Evolutionary conservation across 2,797 vertebrate species (phyloP).

Genomic region (Sphenodon punctatus): DNA sequence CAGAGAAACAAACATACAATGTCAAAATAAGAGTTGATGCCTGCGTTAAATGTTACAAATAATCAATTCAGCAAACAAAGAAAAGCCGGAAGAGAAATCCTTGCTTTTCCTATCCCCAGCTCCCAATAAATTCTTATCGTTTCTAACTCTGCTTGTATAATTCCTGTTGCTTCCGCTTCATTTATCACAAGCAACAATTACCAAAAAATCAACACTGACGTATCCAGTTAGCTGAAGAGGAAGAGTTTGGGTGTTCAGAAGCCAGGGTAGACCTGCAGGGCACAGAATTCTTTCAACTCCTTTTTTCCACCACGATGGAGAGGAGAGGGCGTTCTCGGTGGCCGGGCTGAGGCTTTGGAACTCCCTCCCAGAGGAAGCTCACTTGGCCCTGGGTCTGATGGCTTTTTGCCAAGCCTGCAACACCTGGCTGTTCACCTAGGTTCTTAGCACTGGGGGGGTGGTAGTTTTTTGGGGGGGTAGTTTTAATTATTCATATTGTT

Average conservation of each 20-base stretch:
- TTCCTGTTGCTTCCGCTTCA: neutral
- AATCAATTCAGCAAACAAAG: neutral
- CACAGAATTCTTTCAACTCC: neutral
- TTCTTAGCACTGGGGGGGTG: too few relatives aligned
- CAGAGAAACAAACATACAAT: neutral
- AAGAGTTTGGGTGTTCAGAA: neutral
- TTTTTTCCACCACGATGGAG: too few relatives aligned
- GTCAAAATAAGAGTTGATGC: neutral
- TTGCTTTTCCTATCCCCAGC: neutral
- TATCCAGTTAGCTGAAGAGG: rapidly evolving
- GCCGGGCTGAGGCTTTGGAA: too few relatives aligned
- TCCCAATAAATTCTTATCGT: neutral
- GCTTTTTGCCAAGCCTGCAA: too few relatives aligned
- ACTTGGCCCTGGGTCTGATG: too few relatives aligned
- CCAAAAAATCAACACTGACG: neutral
- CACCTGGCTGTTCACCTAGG: too few relatives aligned
- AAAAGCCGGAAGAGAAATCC: slow-evolving; percentile 4
- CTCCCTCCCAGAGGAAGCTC: too few relatives aligned
- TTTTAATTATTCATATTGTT: too few relatives aligned
- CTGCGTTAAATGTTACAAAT: neutral
- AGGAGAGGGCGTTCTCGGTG: too few relatives aligned
- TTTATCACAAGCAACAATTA: neutral
- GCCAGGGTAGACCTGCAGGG: neutral
- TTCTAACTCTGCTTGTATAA: neutral
- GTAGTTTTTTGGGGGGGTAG: too few relatives aligned